phyloP scores from a whole-genome alignment of 2,797 vertebrate genomes.

The Argentina silus region DNA sequence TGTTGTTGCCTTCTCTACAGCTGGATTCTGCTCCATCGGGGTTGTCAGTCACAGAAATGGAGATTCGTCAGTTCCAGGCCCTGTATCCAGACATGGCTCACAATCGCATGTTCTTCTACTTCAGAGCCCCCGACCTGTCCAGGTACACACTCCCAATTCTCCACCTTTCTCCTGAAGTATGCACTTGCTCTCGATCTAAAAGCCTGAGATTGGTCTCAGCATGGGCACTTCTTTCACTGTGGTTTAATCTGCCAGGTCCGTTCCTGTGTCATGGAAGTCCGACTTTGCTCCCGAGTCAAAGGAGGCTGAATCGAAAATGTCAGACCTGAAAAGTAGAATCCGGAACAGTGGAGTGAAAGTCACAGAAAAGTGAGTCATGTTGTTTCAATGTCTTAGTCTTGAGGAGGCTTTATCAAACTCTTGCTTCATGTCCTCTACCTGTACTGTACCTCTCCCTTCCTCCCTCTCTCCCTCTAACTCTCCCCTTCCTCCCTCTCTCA shows the following conservation, averaged over 20 bases:
- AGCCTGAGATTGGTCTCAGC: too few relatives aligned
- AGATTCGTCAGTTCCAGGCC: conserved; percentile 85
- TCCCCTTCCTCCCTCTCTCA: conserved; percentile 33
- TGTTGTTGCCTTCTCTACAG: conserved; percentile 56
- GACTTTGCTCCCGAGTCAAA: conserved; percentile 85
- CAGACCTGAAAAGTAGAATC: conserved; percentile 77
- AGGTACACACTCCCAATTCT: conserved; percentile 63
- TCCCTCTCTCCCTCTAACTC: background rate
- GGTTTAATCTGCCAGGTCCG: conserved; percentile 68
- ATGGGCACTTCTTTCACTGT: too few relatives aligned
- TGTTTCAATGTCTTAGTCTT: background rate
- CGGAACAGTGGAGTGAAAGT: conserved; percentile 61
- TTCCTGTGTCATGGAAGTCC: conserved; percentile 83
- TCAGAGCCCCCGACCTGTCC: conserved; percentile 77
- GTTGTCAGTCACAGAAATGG: conserved; percentile 89
- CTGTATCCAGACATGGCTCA: conserved; percentile 54
- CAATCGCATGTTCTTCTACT: conserved; percentile 81
- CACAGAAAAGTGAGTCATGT: conserved; percentile 72
- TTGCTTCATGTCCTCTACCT: background rate
- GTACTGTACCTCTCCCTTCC: background rate
- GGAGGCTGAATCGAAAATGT: conserved; percentile 76
- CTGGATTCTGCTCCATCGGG: conserved; percentile 75
- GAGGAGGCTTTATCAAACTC: background rate
- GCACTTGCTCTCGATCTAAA: too few relatives aligned
- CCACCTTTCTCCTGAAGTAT: too few relatives aligned